Base-by-base conservation (phyloP, 1,140 invertebrate genomes). In the Spodoptera litura region DNA sequence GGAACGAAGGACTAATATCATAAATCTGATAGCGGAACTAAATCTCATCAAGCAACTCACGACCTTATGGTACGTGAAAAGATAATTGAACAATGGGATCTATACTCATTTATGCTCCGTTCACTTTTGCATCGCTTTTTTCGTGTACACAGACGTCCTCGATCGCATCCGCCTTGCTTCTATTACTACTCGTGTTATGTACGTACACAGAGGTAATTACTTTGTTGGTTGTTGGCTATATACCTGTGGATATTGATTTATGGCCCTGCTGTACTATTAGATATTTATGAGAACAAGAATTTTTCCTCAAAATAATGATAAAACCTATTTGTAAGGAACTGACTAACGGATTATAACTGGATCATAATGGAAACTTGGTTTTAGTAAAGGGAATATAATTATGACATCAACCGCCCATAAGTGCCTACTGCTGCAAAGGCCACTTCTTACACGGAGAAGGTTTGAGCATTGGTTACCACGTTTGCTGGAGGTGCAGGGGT, bases 111-210 rank as follows among this genome's bases (percentile, higher is more conserved):
- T 70, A 31, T 59, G 66, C 62, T 73, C 72, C 80, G 59, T 66
- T 82, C 80, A 82, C 80, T 82, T 82, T 78, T 82, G 73, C 80
- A 77, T 77, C 52, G 80, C 58, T 82, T 82, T 82, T 82, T 81
- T 79, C 62, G 77, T 64, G 58, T 62, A 49, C 31, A 53, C 59
- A 64, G 38, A 71, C 76, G 78, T 79, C 80, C 77, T 82, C 80
- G 80, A 49, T 70, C 64, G 73, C 78, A 79, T 79, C 80, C 78
- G 80, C 80, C 53, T 79, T 61, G 61, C 44, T 44, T 76, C 61
- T 52, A 77, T 68, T 75, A 75, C 73, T 64, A 52, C 55, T 58
- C 10, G 13, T 72, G 31, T 44, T 73, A 56, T 72, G 13, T 73
- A 70, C 25, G 27, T 70, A 70, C 25, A 6, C 13, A 13, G 12